Evolutionary conservation across 2,888 invertebrate species (phyloP), one percentile per base, ranked within the genome.

Genomic region (Gnatocerus cornutus): DNA sequence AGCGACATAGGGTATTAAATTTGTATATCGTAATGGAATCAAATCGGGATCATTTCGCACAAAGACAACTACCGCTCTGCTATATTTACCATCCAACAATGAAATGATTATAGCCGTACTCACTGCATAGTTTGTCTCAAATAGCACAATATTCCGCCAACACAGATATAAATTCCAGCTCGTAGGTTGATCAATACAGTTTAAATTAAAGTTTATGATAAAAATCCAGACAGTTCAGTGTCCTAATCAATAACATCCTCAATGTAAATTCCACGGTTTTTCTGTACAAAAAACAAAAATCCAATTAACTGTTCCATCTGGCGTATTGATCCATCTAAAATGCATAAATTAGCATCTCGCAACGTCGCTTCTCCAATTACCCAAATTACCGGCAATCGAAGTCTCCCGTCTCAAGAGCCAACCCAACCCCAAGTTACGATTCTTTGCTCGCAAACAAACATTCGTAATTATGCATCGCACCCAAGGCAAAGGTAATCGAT

Each of bases 401-500:
- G n/a, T n/a, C 33, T 33, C n/a, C n/a, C 3, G 12, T 6, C 41
- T 10, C 41, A 41, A 2, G 10, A 41, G 13, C 6, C 41, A 12
- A 41, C 41, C 6, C 41, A 12, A 41, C 41, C 41, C 41, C 41
- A 41, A 41, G 41, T 41, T 12, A 41, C 41, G 41, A 41, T 41
- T 12, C 13, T 13, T 41, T n/a, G 41, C 41, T 3, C 1, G 21
- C 21, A 48, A 48, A 48, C 48, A 48, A 12, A 7, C 7, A 33
- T 41, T 37, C 37, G 37, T 37, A 37, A 41, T 41, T 41, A 41
- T 41, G 41, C 41, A 41, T 13, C 41, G 41, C 2, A 13, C 16
- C 16, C 46, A 46, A 12, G 6, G 16, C 21, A 12, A 30, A 55
- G 14, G 59, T 50, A 29, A 61, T 61, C 48, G 48, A 61, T 61